Percentiles rank a stretch among this genome's conserved stretches.
These are phyloP conservation scores for Lates japonicus DNA, from an alignment of 2,797 vertebrate species.

Conservation along the genomic window DNA sequence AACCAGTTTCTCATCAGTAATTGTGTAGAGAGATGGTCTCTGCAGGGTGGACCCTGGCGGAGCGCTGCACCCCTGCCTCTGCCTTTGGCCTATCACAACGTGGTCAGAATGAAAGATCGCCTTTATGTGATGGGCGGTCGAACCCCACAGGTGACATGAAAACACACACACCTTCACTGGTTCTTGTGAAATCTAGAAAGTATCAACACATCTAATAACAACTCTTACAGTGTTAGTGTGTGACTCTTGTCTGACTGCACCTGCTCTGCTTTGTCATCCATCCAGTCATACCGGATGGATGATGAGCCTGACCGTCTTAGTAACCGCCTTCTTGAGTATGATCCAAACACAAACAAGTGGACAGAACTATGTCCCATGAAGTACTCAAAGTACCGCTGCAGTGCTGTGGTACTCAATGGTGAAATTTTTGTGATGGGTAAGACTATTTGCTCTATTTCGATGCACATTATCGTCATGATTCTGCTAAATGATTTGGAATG, in stretches of 20 bases:
- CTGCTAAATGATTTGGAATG: neutral
- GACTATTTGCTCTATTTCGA: conserved; percentile 44
- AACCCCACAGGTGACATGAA: conserved; percentile 93
- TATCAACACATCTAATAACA: conserved; percentile 1
- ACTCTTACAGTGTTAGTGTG: conserved; percentile 13
- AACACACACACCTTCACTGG: neutral
- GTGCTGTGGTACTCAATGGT: conserved; percentile 88
- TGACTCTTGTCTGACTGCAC: conserved; percentile 53
- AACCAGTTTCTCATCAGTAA: conserved; percentile 94
- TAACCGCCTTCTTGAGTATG: conserved; percentile 92
- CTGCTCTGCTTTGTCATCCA: conserved; percentile 71
- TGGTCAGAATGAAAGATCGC: conserved; percentile 88
- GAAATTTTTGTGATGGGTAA: conserved; percentile 98
- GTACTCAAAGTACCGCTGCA: conserved; percentile 96
- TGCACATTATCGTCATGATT: neutral
- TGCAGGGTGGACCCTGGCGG: conserved; percentile 92
- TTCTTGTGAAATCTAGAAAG: conserved; percentile 7
- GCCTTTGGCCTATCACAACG: conserved; percentile 91
- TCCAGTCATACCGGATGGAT: conserved; percentile 89
- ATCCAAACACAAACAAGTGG: conserved; percentile 94
- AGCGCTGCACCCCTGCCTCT: conserved; percentile 91
- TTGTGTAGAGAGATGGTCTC: conserved; percentile 92
- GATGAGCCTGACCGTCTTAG: conserved; percentile 98
- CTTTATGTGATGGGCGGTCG: conserved; percentile 96
- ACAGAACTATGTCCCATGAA: conserved; percentile 91